These are phyloP conservation scores for Cochlearius cochlearius DNA, from an alignment of 2,113 vertebrate genomes.

Conservation along the genomic window DNA sequence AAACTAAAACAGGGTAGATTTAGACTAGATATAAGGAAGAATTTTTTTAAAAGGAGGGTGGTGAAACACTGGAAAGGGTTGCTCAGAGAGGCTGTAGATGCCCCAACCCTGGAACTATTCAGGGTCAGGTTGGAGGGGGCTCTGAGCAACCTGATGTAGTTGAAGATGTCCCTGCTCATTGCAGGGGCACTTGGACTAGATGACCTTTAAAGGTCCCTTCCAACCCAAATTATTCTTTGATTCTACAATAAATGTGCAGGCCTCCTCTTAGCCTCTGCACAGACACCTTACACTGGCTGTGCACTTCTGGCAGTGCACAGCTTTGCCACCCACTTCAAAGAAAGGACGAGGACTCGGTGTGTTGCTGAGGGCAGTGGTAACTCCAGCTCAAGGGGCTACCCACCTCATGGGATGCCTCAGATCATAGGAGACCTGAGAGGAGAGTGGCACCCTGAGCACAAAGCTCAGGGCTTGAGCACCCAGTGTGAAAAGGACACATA, in stretches of 20 bases:
- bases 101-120: background rate
- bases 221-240: background rate
- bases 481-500: background rate
- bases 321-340: background rate
- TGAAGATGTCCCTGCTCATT: background rate
- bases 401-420: background rate
- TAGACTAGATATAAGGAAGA: background rate
- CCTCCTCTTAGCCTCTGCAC: background rate
- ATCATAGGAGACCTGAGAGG: background rate
- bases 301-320: background rate
- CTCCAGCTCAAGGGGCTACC: background rate
- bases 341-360: background rate
- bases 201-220: background rate
- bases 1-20: background rate
- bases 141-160: background rate
- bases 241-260: background rate
- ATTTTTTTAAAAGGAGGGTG: background rate
- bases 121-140: background rate
- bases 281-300: background rate
- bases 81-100: background rate
- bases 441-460: background rate
- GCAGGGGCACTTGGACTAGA: background rate
- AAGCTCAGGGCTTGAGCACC: background rate
- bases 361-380: rapidly evolving
- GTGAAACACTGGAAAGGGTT: background rate